Conservation (phyloP, 2,113 vertebrate species). For the Nematolebias whitei region DNA sequence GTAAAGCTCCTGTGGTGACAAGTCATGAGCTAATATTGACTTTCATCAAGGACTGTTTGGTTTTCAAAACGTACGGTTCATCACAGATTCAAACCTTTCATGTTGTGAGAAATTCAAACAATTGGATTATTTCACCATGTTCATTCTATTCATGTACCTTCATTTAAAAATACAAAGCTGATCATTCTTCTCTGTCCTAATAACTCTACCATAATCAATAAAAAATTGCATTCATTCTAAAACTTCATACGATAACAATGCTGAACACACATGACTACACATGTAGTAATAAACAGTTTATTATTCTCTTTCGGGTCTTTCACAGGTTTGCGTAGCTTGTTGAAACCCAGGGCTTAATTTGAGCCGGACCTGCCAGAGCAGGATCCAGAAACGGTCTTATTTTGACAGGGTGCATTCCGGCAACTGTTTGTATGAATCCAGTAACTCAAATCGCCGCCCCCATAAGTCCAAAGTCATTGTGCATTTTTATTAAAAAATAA, state of each 20-base stretch:
- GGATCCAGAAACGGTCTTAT: no score
- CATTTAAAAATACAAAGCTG: background rate
- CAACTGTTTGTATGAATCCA: no score
- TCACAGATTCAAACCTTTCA: slow-evolving; percentile 1
- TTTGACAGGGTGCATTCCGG: no score
- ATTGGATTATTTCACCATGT: background rate
- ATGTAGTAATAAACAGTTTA: no score
- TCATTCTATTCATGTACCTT: background rate
- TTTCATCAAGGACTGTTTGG: slow-evolving; percentile 48
- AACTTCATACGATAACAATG: background rate
- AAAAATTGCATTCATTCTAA: background rate
- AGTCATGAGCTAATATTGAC: slow-evolving; percentile 43
- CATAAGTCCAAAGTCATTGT: no score
- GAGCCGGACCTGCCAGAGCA: no score
- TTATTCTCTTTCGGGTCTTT: background rate
- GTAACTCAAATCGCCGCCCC: no score
- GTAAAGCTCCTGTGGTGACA: slow-evolving; percentile 30
- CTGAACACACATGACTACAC: background rate
- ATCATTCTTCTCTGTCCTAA: background rate
- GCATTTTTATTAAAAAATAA: no score
- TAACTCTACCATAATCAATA: background rate
- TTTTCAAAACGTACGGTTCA: slow-evolving; percentile 29
- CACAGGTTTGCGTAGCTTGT: no score
- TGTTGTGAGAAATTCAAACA: slow-evolving; percentile 13
- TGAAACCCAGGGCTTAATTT: no score